A percentile compares a stretch with the other conserved stretches of the same genome.
Evolutionary conservation across 2,888 invertebrate species (phyloP).

Genomic region (Meiosimyza platycephala): DNA sequence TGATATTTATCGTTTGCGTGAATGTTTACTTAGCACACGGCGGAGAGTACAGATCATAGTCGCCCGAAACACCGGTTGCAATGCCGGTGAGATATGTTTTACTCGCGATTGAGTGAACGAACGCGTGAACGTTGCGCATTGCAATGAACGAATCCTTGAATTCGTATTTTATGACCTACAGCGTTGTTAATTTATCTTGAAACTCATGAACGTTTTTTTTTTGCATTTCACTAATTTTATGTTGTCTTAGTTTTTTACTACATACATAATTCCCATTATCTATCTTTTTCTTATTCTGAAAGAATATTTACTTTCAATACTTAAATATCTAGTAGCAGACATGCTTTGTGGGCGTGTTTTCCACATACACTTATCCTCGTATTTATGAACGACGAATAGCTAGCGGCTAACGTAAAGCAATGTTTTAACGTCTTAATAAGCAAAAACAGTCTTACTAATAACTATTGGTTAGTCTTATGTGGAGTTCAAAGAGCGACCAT

Average conservation of each 20-base stretch:
- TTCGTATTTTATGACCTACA: constrained; percentile 27
- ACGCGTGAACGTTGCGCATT: neutral
- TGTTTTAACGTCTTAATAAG: too few species aligned
- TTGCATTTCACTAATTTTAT: neutral
- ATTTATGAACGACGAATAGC: too few species aligned
- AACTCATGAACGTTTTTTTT: constrained; percentile 1
- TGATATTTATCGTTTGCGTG: too few species aligned
- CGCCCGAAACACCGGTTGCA: constrained; percentile 1
- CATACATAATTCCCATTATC: neutral
- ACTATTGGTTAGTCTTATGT: too few species aligned
- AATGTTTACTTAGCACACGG: too few species aligned
- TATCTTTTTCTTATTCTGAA: constrained; percentile 3
- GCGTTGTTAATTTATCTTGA: neutral
- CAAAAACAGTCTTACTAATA: too few species aligned
- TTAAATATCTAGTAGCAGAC: constrained; percentile 6
- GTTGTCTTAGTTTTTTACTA: constrained; percentile 1
- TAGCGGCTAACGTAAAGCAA: too few species aligned
- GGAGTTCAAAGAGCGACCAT: too few species aligned
- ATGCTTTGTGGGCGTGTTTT: constrained; percentile 30
- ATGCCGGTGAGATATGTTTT: constrained; percentile 15
- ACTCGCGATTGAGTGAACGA: constrained; percentile 2
- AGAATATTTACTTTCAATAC: constrained; percentile 22
- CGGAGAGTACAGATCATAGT: neutral
- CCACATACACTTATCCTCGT: neutral
- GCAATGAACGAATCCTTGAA: constrained; percentile 23